Percentiles rank a stretch among this genome's conserved stretches.
These are phyloP conservation scores for Zapus hudsonius DNA, from an alignment of 2,113 vertebrate species.

Conservation along the genomic window DNA sequence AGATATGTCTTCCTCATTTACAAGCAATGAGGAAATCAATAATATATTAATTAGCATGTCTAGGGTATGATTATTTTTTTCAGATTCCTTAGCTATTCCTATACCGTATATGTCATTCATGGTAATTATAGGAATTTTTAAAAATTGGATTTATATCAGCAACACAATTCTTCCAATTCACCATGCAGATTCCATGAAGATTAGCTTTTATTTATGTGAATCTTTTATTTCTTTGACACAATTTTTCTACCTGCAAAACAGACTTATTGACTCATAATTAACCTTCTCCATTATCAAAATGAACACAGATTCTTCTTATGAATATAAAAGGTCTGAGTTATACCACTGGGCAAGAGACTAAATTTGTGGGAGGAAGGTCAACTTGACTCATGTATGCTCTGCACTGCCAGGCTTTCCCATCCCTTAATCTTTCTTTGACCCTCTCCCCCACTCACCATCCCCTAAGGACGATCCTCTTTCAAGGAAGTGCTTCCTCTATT, in stretches of 20 bases:
- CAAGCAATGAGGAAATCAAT: too few relatives aligned
- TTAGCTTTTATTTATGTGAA: neutral
- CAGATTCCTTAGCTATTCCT: neutral
- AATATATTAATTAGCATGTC: neutral
- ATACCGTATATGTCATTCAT: neutral
- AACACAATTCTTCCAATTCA: conserved; percentile 3
- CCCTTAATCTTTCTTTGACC: too few relatives aligned
- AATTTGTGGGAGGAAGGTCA: neutral
- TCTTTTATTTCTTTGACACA: neutral
- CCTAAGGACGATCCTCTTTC: too few relatives aligned
- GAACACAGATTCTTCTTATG: neutral
- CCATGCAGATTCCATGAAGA: neutral
- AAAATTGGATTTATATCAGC: neutral
- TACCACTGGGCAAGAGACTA: neutral
- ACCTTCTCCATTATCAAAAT: neutral
- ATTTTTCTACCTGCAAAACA: neutral
- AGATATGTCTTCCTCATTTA: neutral
- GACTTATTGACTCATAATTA: neutral
- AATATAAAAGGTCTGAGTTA: neutral
- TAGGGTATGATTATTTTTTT: conserved; percentile 23
- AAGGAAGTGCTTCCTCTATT: too few relatives aligned
- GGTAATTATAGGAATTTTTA: neutral
- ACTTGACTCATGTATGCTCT: neutral
- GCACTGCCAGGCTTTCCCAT: neutral
- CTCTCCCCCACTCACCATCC: too few relatives aligned